Conservation (phyloP, 2,113 vertebrate species). For the Crocuta crocuta region DNA sequence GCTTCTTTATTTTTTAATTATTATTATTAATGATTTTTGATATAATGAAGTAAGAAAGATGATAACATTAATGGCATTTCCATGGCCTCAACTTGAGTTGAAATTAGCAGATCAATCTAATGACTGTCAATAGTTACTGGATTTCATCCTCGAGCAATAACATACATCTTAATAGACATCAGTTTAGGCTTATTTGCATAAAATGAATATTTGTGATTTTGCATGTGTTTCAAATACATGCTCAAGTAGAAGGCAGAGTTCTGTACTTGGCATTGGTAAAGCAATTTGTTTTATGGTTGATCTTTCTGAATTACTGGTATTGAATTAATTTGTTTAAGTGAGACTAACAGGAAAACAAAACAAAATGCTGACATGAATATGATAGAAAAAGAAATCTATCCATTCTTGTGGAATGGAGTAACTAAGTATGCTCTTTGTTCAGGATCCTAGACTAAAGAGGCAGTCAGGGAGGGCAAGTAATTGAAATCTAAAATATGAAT, state of each 20-base stretch:
- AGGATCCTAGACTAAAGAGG: background rate
- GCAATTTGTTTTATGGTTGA: slow-evolving; percentile 9
- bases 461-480: background rate
- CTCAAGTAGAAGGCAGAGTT: background rate
- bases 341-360: slow-evolving; percentile 44
- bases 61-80: background rate
- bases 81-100: background rate
- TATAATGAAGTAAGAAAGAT: background rate
- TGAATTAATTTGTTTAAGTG: slow-evolving; percentile 62
- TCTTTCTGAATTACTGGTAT: slow-evolving; percentile 15
- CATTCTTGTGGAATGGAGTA: background rate
- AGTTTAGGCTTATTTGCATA: background rate
- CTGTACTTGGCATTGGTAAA: background rate
- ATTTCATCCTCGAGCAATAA: background rate
- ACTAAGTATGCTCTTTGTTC: background rate
- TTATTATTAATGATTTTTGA: slow-evolving; percentile 2
- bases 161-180: background rate
- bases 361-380: background rate
- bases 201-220: background rate
- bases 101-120: background rate
- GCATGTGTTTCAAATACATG: background rate
- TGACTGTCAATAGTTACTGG: background rate
- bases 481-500: background rate
- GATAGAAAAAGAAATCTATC: background rate
- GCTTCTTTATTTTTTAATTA: background rate